Evolutionary conservation across 1,140 invertebrate genomes (phyloP).

Genomic region (Copidosoma floridanum): DNA sequence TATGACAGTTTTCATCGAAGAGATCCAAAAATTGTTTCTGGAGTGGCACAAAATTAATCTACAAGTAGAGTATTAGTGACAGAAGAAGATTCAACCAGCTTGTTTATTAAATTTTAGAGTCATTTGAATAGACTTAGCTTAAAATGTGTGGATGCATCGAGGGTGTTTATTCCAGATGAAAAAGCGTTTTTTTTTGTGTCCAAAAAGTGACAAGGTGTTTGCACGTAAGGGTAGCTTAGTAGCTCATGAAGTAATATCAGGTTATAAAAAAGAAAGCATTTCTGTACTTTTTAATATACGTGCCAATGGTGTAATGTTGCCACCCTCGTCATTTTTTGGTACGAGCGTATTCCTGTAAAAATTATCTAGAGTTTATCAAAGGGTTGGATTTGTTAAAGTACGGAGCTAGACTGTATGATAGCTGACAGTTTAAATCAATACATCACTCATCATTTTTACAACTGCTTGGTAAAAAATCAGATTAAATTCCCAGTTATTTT

Average conservation of each 20-base stretch:
- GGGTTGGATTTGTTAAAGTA: slow-evolving; percentile 41
- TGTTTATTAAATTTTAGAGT: background rate
- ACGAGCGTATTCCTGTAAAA: background rate
- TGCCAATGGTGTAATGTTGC: slow-evolving; percentile 38
- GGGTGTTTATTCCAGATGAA: slow-evolving; percentile 34
- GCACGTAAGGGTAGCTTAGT: slow-evolving; percentile 36
- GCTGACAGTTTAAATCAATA: slow-evolving; percentile 1
- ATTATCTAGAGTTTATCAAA: slow-evolving; percentile 33
- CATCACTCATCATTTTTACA: slow-evolving; percentile 20
- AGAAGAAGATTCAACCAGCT: slow-evolving; percentile 7
- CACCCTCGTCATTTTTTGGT: slow-evolving; percentile 31
- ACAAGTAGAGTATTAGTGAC: slow-evolving; percentile 28
- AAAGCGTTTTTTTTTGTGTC: slow-evolving; percentile 35
- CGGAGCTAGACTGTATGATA: slow-evolving; percentile 35
- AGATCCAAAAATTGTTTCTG: slow-evolving; percentile 25
- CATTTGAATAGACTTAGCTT: slow-evolving; percentile 12
- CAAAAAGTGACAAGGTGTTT: slow-evolving; percentile 34
- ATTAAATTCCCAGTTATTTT: slow-evolving; percentile 29
- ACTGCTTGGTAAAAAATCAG: slow-evolving; percentile 13
- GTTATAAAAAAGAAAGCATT: slow-evolving; percentile 49
- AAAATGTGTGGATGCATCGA: slow-evolving; percentile 10
- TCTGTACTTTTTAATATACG: slow-evolving; percentile 43
- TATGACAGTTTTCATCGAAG: slow-evolving; percentile 32
- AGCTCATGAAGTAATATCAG: slow-evolving; percentile 36
- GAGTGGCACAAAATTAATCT: slow-evolving; percentile 35